Evolutionary conservation across 2,888 invertebrate genomes (phyloP).

Genomic region (Dusona sp.): DNA sequence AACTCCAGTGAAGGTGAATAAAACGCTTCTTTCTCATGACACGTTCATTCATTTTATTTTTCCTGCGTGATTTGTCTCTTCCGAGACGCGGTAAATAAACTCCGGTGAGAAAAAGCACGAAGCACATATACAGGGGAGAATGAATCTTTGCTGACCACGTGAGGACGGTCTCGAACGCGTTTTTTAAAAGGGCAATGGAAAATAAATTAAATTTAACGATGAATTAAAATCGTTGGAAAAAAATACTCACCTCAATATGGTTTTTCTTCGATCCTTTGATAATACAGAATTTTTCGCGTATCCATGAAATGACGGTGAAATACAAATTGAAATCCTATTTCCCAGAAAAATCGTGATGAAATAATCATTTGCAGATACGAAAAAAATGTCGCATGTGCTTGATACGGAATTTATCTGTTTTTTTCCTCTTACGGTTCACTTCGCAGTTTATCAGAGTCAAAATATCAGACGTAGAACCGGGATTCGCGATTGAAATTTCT

Average conservation of each 20-base stretch:
- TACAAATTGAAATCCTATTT: not conserved
- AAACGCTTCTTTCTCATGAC: slow-evolving; percentile 21
- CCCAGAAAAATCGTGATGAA: not conserved
- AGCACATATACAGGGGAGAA: not conserved
- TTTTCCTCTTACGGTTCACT: slow-evolving; percentile 8
- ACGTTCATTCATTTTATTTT: slow-evolving; percentile 6
- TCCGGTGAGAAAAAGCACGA: slow-evolving; percentile 13
- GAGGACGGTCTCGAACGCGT: not conserved
- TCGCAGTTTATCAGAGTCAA: slow-evolving; percentile 1
- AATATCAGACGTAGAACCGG: not conserved
- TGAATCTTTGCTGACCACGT: slow-evolving; percentile 8
- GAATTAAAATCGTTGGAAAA: not conserved
- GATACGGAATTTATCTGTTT: not conserved
- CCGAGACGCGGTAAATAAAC: slow-evolving; percentile 3
- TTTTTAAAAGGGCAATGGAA: not conserved
- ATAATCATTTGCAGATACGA: not conserved
- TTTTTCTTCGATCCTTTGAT: too few species aligned
- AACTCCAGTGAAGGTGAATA: slow-evolving; percentile 39
- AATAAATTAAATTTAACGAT: not conserved
- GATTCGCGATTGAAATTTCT: not conserved
- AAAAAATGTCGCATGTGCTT: not conserved
- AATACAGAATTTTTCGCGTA: too few species aligned
- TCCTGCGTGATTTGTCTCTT: not conserved
- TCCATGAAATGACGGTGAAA: not conserved
- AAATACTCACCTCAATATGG: not conserved